Conservation (phyloP, 2,888 invertebrate species). For the Pimpla rufipes region DNA sequence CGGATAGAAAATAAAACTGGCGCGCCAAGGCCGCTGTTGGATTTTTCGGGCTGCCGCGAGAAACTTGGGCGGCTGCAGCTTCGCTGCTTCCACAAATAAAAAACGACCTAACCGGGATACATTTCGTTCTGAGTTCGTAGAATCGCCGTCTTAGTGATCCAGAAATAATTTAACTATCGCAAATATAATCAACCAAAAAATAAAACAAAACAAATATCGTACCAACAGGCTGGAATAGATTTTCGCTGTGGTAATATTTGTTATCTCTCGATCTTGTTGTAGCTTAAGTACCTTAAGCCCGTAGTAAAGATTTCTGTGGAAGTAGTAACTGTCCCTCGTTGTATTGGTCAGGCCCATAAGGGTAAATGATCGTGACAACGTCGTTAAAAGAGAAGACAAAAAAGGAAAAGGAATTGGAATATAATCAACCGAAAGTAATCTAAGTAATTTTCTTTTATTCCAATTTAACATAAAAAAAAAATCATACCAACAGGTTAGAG, state of each 20-base stretch:
- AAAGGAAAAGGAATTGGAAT: neutral
- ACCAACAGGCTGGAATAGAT: neutral
- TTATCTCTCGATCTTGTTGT: neutral
- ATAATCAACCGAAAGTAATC: neutral
- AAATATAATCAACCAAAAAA: too few species aligned
- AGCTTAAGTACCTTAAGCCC: neutral
- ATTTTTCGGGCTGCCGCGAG: conserved; percentile 19
- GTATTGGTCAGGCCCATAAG: neutral
- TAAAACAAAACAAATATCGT: neutral
- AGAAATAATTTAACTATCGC: neutral
- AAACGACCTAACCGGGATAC: neutral
- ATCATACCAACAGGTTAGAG: neutral
- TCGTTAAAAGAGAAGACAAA: neutral
- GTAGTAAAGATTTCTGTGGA: neutral
- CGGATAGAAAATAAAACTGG: conserved; percentile 20
- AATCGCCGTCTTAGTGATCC: neutral
- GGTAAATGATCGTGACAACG: neutral
- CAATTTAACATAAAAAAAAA: too few species aligned
- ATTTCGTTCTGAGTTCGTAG: neutral
- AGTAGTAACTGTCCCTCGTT: neutral
- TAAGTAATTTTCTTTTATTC: neutral
- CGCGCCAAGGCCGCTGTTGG: conserved; percentile 9
- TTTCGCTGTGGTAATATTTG: neutral
- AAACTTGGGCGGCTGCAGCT: conserved; percentile 1
- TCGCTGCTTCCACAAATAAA: neutral